These are phyloP conservation scores for Papilio demoleus DNA, from an alignment of 2,888 invertebrate genomes.

Conservation along the genomic window DNA sequence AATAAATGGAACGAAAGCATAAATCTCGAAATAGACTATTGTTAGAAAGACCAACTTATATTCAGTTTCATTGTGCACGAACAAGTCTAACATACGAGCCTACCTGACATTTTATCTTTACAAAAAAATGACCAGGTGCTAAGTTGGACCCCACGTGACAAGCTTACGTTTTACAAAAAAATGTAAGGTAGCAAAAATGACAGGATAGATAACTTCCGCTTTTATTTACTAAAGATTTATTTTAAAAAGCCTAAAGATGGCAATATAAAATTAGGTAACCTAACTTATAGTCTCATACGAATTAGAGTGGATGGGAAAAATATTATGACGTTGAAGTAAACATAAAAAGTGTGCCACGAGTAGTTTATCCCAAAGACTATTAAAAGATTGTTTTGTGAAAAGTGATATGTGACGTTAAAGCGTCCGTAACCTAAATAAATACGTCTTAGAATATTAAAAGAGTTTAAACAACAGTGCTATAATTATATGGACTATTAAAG, in stretches of 20 bases:
- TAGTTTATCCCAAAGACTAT: constrained; percentile 15
- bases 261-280: constrained; percentile 3
- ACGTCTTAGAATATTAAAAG: neutral
- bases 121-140: constrained; percentile 81
- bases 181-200: constrained; percentile 5
- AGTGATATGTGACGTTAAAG: constrained; percentile 13
- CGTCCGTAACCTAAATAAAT: constrained; percentile 16
- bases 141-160: constrained; percentile 39
- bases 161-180: neutral
- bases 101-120: constrained; percentile 52
- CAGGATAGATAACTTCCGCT: neutral
- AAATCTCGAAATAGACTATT: constrained; percentile 9
- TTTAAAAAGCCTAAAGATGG: neutral
- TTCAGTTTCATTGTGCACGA: constrained; percentile 1
- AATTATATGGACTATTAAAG: neutral
- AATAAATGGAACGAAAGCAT: constrained; percentile 8
- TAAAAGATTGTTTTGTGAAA: constrained; percentile 21
- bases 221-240: neutral
- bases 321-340: constrained; percentile 58
- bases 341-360: constrained; percentile 59
- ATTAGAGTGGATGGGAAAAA: neutral
- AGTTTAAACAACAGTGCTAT: neutral
- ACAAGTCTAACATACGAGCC: constrained; percentile 11
- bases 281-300: neutral
- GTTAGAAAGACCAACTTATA: neutral